Percentiles rank a stretch among this genome's conserved stretches.
Evolutionary conservation across 2,888 invertebrate species (phyloP).

Genomic region (Drosophila paracracens): DNA sequence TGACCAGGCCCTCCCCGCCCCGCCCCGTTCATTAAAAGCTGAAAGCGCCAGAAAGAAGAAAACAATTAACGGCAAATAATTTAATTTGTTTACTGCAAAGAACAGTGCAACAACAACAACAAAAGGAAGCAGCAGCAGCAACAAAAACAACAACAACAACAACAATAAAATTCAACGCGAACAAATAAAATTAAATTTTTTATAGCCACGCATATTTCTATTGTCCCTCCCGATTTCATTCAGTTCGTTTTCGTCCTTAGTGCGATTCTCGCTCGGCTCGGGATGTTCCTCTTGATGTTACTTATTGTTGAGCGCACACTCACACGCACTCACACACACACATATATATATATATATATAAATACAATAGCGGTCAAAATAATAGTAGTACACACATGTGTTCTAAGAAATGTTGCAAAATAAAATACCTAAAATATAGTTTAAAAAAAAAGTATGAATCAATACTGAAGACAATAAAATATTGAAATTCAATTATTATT

Average conservation of each 20-base stretch:
- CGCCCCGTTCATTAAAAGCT: conserved; percentile 35
- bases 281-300: conserved; percentile 3
- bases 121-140: not conserved
- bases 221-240: conserved; percentile 33
- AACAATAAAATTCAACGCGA: conserved; percentile 5
- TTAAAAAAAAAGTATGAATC: not conserved
- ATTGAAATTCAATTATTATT: not conserved
- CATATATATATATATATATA: not conserved
- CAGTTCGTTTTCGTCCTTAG: not conserved
- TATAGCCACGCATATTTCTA: conserved; percentile 45
- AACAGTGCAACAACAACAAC: not conserved
- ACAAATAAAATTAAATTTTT: conserved; percentile 56
- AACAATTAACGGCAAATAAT: conserved; percentile 71
- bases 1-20: not conserved
- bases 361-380: not conserved
- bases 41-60: conserved; percentile 21
- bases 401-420: not conserved
- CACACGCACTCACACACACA: not conserved
- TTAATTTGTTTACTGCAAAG: conserved; percentile 68
- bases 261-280: not conserved
- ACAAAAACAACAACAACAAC: not conserved
- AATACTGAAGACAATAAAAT: not conserved
- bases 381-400: not conserved
- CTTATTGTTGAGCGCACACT: not conserved
- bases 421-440: too few species aligned